Conservation (phyloP, 2,888 invertebrate genomes). For the Meganola albula region DNA sequence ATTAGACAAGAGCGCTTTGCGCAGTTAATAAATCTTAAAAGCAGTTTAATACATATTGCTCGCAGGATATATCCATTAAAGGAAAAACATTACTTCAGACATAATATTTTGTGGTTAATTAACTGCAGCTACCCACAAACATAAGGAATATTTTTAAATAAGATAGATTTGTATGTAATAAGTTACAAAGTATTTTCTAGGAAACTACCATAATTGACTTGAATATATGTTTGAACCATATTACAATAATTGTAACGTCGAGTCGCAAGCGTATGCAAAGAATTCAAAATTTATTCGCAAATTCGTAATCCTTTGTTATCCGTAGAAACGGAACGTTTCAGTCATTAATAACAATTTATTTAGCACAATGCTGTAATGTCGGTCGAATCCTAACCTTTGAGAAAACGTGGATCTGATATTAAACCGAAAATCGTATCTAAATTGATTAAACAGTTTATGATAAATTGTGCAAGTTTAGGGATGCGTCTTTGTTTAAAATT, state of each 20-base stretch:
- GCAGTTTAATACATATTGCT: constrained; percentile 61
- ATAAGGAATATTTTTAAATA: too few relatives aligned
- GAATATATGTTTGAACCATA: too few relatives aligned
- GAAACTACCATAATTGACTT: too few relatives aligned
- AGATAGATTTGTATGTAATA: too few relatives aligned
- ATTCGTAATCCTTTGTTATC: constrained; percentile 58
- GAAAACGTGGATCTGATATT: constrained; percentile 70
- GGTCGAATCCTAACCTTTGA: constrained; percentile 62
- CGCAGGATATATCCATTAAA: constrained; percentile 39
- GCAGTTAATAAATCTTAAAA: constrained; percentile 61
- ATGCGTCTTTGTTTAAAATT: constrained; percentile 18
- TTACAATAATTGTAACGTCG: constrained; percentile 26
- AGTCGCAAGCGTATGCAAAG: constrained; percentile 34
- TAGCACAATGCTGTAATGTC: constrained; percentile 70
- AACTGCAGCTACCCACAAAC: too few relatives aligned
- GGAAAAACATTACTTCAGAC: too few relatives aligned
- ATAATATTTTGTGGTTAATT: too few relatives aligned
- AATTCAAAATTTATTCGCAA: constrained; percentile 56
- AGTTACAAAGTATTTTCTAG: too few relatives aligned
- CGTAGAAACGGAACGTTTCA: constrained; percentile 58
- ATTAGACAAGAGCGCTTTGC: constrained; percentile 60
- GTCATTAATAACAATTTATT: constrained; percentile 78
- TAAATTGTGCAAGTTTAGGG: constrained; percentile 54
- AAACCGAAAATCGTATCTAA: constrained; percentile 62
- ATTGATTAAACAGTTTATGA: constrained; percentile 72